These are phyloP conservation scores for Megastigmus dorsalis DNA, from an alignment of 2,888 invertebrate species.

Conservation along the genomic window DNA sequence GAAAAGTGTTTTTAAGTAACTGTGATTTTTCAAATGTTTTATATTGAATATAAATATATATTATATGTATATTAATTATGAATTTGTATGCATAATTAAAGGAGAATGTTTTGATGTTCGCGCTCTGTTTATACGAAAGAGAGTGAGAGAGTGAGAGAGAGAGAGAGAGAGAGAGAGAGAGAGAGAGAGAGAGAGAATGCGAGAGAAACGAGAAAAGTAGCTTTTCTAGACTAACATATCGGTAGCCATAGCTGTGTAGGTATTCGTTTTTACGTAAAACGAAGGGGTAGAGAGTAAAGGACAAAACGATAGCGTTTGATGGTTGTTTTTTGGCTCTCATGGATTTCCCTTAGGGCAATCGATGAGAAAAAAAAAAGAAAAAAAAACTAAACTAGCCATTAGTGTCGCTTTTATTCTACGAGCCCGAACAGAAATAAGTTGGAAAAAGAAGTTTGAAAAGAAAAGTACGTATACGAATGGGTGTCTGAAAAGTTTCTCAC, in stretches of 20 bases:
- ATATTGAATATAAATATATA: conserved; percentile 63
- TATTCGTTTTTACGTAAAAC: conserved; percentile 54
- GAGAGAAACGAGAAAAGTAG: conserved; percentile 54
- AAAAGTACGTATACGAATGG: conserved; percentile 25
- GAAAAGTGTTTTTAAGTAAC: conserved; percentile 69
- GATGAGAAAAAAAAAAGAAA: neutral
- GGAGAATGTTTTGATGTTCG: conserved; percentile 64
- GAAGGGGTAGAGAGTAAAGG: conserved; percentile 36
- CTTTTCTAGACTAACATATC: conserved; percentile 69
- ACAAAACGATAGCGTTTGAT: neutral
- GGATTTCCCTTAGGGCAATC: neutral
- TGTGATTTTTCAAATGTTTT: conserved; percentile 73
- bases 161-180: conserved; percentile 32
- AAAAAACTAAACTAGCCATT: conserved; percentile 42
- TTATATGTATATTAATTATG: conserved; percentile 65
- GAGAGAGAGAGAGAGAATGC: conserved; percentile 2
- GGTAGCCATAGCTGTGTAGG: conserved; percentile 61
- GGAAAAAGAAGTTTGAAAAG: conserved; percentile 3
- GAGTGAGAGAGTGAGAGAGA: conserved; percentile 31
- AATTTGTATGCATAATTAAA: conserved; percentile 67
- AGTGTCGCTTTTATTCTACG: conserved; percentile 28
- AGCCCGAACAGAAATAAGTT: conserved; percentile 18
- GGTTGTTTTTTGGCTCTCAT: conserved; percentile 1
- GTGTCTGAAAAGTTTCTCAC: conserved; percentile 41
- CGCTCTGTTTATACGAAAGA: conserved; percentile 64